Conservation (phyloP, 2,888 invertebrate genomes). For the Trimorus sp. region DNA sequence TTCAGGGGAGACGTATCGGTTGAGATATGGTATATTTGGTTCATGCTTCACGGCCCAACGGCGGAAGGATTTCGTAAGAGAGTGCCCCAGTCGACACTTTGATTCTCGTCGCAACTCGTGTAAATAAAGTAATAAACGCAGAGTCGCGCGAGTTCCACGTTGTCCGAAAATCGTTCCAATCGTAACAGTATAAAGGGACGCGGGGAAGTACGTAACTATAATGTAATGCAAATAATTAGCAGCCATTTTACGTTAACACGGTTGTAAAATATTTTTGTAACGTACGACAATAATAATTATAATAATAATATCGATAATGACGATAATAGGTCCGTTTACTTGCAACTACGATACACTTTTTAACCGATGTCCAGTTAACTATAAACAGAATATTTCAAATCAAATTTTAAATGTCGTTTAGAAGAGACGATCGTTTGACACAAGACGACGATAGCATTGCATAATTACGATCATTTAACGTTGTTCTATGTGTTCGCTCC, state of each 20-base stretch:
- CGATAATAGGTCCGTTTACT: slow-evolving; percentile 15
- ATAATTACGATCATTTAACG: slow-evolving; percentile 14
- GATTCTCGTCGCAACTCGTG: slow-evolving; percentile 4
- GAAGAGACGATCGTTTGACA: not conserved
- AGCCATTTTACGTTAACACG: slow-evolving; percentile 11
- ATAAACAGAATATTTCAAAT: slow-evolving; percentile 9
- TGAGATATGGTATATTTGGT: slow-evolving; percentile 18
- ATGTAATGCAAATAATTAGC: not conserved
- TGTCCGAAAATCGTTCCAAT: slow-evolving; percentile 24
- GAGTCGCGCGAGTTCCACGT: not conserved
- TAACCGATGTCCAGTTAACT: slow-evolving; percentile 14
- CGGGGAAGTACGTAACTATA: too few relatives aligned
- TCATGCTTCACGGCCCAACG: not conserved
- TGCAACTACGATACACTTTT: not conserved
- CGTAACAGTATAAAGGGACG: not conserved
- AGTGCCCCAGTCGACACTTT: not conserved
- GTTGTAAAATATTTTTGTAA: slow-evolving; percentile 37
- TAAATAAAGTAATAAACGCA: slow-evolving; percentile 10
- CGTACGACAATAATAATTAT: slow-evolving; percentile 44
- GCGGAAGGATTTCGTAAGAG: slow-evolving; percentile 32
- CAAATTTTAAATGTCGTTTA: slow-evolving; percentile 18
- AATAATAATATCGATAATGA: not conserved
- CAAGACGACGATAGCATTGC: not conserved
- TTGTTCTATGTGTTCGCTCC: slow-evolving; percentile 18
- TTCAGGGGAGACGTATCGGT: slow-evolving; percentile 33